These are phyloP conservation scores for Phaonia tiefii DNA, from an alignment of 2,888 invertebrate genomes.

Conservation along the genomic window DNA sequence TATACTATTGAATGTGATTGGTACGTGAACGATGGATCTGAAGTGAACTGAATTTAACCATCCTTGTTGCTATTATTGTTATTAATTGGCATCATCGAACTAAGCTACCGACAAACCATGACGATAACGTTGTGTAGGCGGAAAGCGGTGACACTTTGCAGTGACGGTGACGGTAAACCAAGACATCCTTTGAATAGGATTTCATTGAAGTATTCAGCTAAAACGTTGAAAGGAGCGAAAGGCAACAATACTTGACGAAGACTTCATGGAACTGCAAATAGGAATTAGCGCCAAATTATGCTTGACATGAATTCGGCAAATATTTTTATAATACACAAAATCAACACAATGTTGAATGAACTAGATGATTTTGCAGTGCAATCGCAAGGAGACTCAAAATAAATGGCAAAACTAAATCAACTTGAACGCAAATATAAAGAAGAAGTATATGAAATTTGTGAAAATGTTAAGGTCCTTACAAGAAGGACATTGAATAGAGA, in stretches of 20 bases:
- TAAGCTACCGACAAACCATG: conserved; percentile 20
- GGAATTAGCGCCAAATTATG: conserved; percentile 60
- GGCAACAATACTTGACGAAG: background rate
- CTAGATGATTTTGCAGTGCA: conserved; percentile 12
- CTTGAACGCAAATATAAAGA: conserved; percentile 26
- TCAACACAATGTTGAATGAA: conserved; percentile 3
- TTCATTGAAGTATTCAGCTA: no score
- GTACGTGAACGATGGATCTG: background rate
- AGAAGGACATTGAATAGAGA: no score
- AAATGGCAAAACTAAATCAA: conserved; percentile 29
- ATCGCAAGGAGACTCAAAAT: background rate
- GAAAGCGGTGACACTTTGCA: background rate
- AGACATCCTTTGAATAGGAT: background rate
- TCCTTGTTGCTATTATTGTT: conserved; percentile 40
- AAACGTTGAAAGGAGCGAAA: no score
- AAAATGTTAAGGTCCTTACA: no score
- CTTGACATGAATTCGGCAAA: conserved; percentile 31
- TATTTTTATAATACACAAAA: conserved; percentile 31
- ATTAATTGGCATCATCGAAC: conserved; percentile 50
- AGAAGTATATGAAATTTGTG: no score
- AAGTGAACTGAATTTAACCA: conserved; percentile 29
- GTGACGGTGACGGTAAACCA: background rate
- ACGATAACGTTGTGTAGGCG: background rate
- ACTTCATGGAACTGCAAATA: conserved; percentile 32
- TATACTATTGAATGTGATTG: background rate